Evolutionary conservation across 2,797 vertebrate genomes (phyloP), one percentile per base, ranked within the genome.

Genomic region (Emys orbicularis): DNA sequence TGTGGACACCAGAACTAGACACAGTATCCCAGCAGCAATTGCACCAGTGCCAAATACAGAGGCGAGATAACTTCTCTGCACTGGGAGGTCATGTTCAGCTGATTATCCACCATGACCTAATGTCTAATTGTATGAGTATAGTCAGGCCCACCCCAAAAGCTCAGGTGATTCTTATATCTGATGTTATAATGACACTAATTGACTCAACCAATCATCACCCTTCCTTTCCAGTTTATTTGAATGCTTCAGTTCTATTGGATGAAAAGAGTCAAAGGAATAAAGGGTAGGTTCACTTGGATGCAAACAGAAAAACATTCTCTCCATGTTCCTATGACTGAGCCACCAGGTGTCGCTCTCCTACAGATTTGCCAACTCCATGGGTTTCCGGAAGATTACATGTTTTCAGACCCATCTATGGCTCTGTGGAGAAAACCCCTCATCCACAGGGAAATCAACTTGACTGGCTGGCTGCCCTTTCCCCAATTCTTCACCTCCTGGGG

Each of bases 151-250:
- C 52, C 16, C 16, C 27, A n/a, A 77, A 12, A 57, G 47, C 79
- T 83, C 59, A 79, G 31, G 37, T 88, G 84, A 94, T 86, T 88
- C 82, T 90, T 90, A 91, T 53, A 79, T 91, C 88, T 93, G 90
- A 95, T 37, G 84, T 91, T 90, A 95, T n/a, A 89, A 61, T 27
- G 41, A 86, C 12, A 86, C 12, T 19, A 61, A 77, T 19, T 94
- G 90, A 92, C 86, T 93, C 87, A 92, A 86, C 8, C 34, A 84
- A 52, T 6, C 81, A 72, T 6, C 0, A 0, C 25, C 84, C 85
- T 54, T 68, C 85, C 61, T 52, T 77, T 92, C 7, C 47, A 93
- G 57, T 90, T 89, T 37, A 34, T 87, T 93, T 87, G 76, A 61
- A n/a, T 88, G 57, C 82, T 83, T 44, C 72, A 27, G 18, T 59